phyloP scores from a whole-genome alignment of 2,888 invertebrate species.

The Charanyca ferruginea region DNA sequence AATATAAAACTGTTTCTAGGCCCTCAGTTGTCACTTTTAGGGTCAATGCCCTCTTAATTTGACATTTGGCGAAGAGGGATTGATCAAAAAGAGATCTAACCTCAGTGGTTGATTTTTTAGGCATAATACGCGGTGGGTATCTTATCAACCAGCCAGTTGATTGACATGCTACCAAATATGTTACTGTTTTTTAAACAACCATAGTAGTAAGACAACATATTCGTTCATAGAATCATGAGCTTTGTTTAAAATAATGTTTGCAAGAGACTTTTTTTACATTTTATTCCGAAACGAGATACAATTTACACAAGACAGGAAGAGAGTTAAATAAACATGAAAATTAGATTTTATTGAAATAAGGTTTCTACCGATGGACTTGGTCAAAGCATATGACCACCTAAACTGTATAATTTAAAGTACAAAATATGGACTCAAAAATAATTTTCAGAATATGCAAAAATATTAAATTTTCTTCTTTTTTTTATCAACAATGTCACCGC shows the following conservation, averaged over 20 bases:
- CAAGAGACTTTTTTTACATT: conserved; percentile 1
- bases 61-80: too few species aligned
- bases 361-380: conserved; percentile 47
- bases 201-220: not conserved
- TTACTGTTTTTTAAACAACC: not conserved
- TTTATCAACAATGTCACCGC: conserved; percentile 44
- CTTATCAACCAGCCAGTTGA: too few species aligned
- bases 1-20: too few species aligned
- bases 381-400: conserved; percentile 47
- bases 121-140: too few species aligned
- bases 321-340: conserved; percentile 3
- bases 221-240: conserved; percentile 7
- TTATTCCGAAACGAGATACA: conserved; percentile 3
- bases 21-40: too few species aligned
- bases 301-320: not conserved
- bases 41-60: too few species aligned
- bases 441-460: conserved; percentile 63
- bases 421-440: conserved; percentile 55
- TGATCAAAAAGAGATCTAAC: too few species aligned
- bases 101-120: too few species aligned
- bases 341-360: not conserved
- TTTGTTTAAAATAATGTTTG: too few species aligned
- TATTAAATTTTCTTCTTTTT: conserved; percentile 54
- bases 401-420: conserved; percentile 51
- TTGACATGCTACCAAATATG: not conserved